Evolutionary conservation across 2,888 invertebrate species (phyloP), one percentile per base, ranked within the genome.

Genomic region (Epistrophella euchroma): DNA sequence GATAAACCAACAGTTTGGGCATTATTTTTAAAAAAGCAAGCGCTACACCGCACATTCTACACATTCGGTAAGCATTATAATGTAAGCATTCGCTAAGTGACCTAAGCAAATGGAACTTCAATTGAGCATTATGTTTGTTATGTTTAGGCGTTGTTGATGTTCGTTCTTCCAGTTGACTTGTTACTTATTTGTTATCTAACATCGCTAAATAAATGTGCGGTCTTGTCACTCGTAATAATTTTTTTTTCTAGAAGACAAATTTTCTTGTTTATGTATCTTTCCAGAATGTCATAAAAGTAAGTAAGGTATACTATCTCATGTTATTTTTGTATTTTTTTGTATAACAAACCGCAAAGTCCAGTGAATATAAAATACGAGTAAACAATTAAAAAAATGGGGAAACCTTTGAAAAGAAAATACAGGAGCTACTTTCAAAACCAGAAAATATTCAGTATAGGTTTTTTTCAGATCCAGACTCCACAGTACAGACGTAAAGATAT

Each of bases 121-220:
- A 47, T 47, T 17, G 45, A 17, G 10, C 40, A 3, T 17, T 17
- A 32, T 32, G 32, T 56, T 56, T 40, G 13, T 19, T 13, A 13
- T 58, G 5, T 25, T n/a, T 45, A 13, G n/a, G 62, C 43, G 28
- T 43, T 37, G 3, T 6, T 58, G 9, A 62, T 62, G n/a, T n/a
- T n/a, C n/a, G 15, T 62, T 40, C 62, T 62, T 62, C 43, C 28
- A 62, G 62, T n/a, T 62, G 62, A 62, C 43, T 43, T 62, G 37
- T 17, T 60, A 22, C 19, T 3, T 37, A 37, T 60, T 37, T 37
- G 62, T 45, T 43, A 28, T 43, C 43, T 62, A 17, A 15, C 43
- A 43, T 45, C 62, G 43, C 62, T 62, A 15, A 62, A 62, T 43
- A n/a, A 40, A 25, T 5, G 25, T 62, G 43, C 10, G 43, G 62